phyloP scores from a whole-genome alignment of 2,888 invertebrate genomes.

The Melinaea marsaeus region DNA sequence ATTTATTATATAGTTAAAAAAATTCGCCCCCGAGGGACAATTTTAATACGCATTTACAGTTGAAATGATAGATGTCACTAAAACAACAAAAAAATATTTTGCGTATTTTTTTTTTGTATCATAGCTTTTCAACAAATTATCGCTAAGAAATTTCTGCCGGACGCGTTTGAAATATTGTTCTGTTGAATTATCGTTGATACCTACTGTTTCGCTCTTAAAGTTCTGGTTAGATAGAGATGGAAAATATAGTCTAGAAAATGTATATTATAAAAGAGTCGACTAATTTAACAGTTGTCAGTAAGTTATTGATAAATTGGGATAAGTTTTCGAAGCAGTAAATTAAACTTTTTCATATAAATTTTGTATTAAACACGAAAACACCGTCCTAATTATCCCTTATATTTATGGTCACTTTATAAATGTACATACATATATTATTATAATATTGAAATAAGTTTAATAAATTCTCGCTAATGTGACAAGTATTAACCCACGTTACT shows the following conservation, averaged over 20 bases:
- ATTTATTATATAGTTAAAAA: no score
- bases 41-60: neutral
- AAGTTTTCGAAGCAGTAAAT: neutral
- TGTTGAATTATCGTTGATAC: neutral
- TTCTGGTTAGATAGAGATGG: no score
- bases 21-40: no score
- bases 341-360: neutral
- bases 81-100: neutral
- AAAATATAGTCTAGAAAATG: no score
- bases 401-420: neutral
- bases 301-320: no score
- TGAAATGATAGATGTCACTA: neutral
- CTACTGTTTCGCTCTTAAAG: no score
- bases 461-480: constrained; percentile 4
- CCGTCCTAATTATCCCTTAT: neutral
- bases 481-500: neutral
- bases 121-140: constrained; percentile 2
- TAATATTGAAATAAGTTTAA: neutral
- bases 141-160: neutral
- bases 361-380: neutral
- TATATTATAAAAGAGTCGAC: no score
- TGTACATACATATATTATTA: neutral
- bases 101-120: neutral
- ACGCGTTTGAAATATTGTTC: neutral
- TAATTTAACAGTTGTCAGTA: no score